Evolutionary conservation across 2,888 invertebrate species (phyloP).

Genomic region (Isotomurus palustris): DNA sequence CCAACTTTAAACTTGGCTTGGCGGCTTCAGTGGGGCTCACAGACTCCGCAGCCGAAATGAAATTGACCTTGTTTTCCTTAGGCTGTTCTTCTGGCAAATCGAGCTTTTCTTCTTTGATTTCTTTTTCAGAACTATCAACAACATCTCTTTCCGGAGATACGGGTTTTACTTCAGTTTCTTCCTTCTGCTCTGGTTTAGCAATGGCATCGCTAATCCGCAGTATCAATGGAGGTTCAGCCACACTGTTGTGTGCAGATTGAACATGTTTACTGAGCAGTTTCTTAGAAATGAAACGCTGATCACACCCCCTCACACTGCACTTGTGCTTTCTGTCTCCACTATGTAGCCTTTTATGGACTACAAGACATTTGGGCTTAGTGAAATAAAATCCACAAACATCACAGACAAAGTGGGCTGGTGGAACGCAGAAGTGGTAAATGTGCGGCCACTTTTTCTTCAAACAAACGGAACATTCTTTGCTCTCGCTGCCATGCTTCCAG

Average conservation of each 20-base stretch:
- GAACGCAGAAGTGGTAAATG: slow-evolving; percentile 84
- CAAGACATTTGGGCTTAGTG: slow-evolving; percentile 69
- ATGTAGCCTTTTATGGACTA: slow-evolving; percentile 79
- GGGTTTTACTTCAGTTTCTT: neutral
- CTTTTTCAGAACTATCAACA: neutral
- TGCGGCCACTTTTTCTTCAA: slow-evolving; percentile 88
- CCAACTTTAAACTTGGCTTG: too few relatives aligned
- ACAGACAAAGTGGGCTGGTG: slow-evolving; percentile 70
- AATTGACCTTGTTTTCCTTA: too few relatives aligned
- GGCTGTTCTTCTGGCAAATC: too few relatives aligned
- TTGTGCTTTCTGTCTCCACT: slow-evolving; percentile 64
- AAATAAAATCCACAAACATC: slow-evolving; percentile 75
- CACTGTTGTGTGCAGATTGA: slow-evolving; percentile 28
- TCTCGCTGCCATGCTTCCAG: slow-evolving; percentile 90
- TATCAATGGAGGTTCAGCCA: too few relatives aligned
- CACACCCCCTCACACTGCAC: slow-evolving; percentile 63
- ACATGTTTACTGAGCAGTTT: slow-evolving; percentile 69
- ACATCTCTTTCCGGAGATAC: neutral
- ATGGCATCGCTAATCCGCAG: too few relatives aligned
- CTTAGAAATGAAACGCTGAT: slow-evolving; percentile 73
- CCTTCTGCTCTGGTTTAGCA: neutral
- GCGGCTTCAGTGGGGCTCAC: too few relatives aligned
- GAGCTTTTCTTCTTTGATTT: neutral
- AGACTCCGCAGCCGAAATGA: too few relatives aligned
- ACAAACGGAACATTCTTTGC: slow-evolving; percentile 76